Conservation (phyloP, 2,888 invertebrate species). For the Meliscaeva auricollis region DNA sequence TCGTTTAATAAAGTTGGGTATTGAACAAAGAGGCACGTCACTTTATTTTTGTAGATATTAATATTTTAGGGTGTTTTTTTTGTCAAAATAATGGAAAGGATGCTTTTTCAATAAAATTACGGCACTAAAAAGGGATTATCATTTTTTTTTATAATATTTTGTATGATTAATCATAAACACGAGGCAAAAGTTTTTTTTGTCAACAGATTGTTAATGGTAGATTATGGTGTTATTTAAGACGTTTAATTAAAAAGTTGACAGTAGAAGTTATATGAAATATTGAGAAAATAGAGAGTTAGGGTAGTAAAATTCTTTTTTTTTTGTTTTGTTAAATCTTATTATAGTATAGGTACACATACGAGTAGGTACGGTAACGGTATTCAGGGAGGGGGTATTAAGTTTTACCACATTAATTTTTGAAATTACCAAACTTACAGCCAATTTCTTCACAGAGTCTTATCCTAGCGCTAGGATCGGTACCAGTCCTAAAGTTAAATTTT, state of each 20-base stretch:
- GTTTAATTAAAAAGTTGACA: neutral
- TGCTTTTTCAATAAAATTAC: neutral
- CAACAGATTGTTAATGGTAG: slow-evolving; percentile 8
- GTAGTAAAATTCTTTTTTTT: too few relatives aligned
- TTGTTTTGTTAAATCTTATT: too few relatives aligned
- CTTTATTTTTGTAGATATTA: too few relatives aligned
- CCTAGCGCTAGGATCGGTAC: too few relatives aligned
- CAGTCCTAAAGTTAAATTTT: too few relatives aligned
- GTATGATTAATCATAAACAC: neutral
- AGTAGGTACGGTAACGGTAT: too few relatives aligned
- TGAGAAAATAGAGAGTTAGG: neutral
- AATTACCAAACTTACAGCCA: too few relatives aligned
- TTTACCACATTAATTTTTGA: too few relatives aligned
- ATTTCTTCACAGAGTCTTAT: too few relatives aligned
- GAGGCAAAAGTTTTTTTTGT: neutral
- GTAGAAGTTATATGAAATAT: neutral
- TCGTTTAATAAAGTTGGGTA: neutral
- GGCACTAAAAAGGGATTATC: neutral
- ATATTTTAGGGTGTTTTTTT: neutral
- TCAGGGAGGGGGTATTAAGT: too few relatives aligned
- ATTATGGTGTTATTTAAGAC: slow-evolving; percentile 1
- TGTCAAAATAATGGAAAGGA: neutral
- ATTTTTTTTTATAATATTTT: neutral
- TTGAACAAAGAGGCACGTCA: neutral
- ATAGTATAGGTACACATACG: too few relatives aligned